Evolutionary conservation across 2,888 invertebrate genomes (phyloP), one percentile per base, ranked within the genome.

Genomic region (Exocentrus adspersus): DNA sequence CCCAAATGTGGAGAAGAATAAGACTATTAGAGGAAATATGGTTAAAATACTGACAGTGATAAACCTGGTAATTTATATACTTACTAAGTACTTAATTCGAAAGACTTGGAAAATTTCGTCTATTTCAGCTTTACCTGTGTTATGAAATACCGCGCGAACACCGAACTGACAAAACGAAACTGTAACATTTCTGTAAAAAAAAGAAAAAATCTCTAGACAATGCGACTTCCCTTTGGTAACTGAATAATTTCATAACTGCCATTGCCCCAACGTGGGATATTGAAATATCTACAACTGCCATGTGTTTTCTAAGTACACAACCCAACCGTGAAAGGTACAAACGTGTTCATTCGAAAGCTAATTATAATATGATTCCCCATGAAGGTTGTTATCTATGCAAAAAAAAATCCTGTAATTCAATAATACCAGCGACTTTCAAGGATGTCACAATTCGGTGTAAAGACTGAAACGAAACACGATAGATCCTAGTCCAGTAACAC

Each of bases 341-440:
- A 54, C 43, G 54, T 43, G 66, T 66, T 43, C 57, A 65, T 56
- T 65, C 53, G 60, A 67, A 64, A 70, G 65, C 65, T 60, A 71
- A 68, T 68, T 67, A 68, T 56, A 62, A 68, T 66, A 67, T 64
- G 70, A 71, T 67, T 54, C 65, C 57, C 72, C 68, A 61, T 72
- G 71, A 71, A 71, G 72, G 72, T 67, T 68, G 52, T 54, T 63
- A 61, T 48, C 46, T 57, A 32, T 48, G 30, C 17, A 16, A 21
- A n/a, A 69, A 69, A 64, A 66, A 66, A 53, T 60, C 48, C 21
- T 62, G 62, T 50, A 56, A 56, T 62, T 37, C 48, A 50, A 56
- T 62, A 62, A 32, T 57, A 51, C 28, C 20, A 28, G 19, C 41
- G 7, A 62, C 62, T 62, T 62, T 62, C 62, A 62, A 62, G 62